These are phyloP conservation scores for Micrastur ruficollis DNA, from an alignment of 2,797 vertebrate species.

Conservation along the genomic window DNA sequence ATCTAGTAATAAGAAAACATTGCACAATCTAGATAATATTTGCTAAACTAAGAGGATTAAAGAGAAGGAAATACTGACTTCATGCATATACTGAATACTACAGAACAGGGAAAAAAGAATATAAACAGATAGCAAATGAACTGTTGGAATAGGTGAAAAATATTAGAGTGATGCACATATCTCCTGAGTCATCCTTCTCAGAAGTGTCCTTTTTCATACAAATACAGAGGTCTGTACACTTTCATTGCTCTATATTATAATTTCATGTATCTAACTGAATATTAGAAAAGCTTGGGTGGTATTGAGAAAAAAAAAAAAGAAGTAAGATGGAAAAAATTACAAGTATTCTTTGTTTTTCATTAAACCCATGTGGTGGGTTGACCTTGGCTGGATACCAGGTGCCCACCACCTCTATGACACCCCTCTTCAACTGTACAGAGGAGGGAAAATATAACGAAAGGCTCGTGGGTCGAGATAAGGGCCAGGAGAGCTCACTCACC, in stretches of 20 bases:
- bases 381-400: not conserved
- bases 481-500: not conserved
- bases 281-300: not conserved
- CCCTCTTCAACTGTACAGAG: not conserved
- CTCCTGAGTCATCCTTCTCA: not conserved
- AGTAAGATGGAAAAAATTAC: not conserved
- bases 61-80: not conserved
- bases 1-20: not conserved
- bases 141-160: not conserved
- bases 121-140: not conserved
- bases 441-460: not conserved
- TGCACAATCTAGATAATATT: not conserved
- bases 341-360: not conserved
- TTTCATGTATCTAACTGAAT: not conserved
- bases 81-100: not conserved
- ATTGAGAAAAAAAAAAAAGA: not conserved
- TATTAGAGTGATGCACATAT: not conserved
- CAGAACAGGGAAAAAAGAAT: not conserved
- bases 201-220: not conserved
- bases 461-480: not conserved
- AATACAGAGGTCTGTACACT: not conserved
- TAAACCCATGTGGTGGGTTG: not conserved
- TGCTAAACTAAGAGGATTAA: not conserved
- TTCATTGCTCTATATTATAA: not conserved
- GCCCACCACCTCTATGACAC: not conserved